Base-by-base conservation (phyloP, 2,888 invertebrate genomes). In the Sphaeridia pumilis region DNA sequence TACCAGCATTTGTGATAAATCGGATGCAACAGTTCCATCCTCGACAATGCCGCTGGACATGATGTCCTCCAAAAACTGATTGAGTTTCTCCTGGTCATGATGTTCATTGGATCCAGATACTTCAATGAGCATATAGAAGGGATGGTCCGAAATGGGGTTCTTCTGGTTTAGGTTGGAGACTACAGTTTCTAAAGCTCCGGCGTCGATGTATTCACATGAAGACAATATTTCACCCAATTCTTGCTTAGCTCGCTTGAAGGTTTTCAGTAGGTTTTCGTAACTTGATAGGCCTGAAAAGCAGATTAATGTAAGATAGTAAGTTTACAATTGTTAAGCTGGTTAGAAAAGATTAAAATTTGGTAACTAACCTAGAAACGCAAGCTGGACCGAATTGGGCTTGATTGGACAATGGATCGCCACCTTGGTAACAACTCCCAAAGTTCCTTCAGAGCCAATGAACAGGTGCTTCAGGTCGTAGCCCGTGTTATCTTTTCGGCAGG, bases 381-480 rank as follows among this genome's bases (percentile, higher is more conserved):
- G 77, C 67, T 85, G 86, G 1, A 87, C 76, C 1, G 90, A 79
- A 60, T 79, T 79, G 0, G 95, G 88, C 67, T 81, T 75, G 0
- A 85, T 79, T 1, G 94, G 89, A 70, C 95, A 95, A 52, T 89
- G 81, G 56, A 98, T 81, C 2, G 89, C 83, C 4, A 92, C 82
- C 73, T 87, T 87, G 0, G 97, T 97, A 5, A 98, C 82, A 4
- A 98, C 70, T 14, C 98, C 98, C 48, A 98, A 74, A 0, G 94
- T 92, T 44, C 98, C 98, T 74, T 98, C 98, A 0, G 94, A 90
- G 14, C 98, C 98, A 65, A 97, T 88, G 69, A 98, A 95, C 56
- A 97, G 72, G 71, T 98, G 94, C 69, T 94, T 94, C 65, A 97
- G 73, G 69, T 97, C 94, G 69, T 92, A 93, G 0, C 97, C 97